Conservation (phyloP, 2,888 invertebrate species). For the Metallyticus violacea region DNA sequence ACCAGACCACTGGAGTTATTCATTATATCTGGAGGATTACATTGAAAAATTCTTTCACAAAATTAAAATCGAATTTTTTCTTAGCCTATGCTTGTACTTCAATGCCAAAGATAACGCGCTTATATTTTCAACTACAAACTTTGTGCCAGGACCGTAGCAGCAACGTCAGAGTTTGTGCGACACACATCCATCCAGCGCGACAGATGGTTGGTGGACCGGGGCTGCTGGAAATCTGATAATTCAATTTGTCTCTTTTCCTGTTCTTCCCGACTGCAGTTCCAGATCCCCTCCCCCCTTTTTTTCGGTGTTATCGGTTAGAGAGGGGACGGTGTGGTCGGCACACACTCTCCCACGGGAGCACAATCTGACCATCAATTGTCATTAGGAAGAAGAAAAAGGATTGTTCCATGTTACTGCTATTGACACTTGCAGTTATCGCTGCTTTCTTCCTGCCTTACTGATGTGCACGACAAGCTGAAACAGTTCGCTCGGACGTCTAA, state of each 20-base stretch:
- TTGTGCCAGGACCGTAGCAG: not conserved
- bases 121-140: not conserved
- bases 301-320: not conserved
- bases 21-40: too few species aligned
- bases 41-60: too few species aligned
- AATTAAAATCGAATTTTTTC: too few species aligned
- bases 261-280: not conserved
- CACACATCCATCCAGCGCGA: not conserved
- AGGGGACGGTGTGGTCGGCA: not conserved
- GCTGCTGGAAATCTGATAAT: conserved; percentile 8
- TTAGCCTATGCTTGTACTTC: too few species aligned
- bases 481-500: not conserved
- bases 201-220: not conserved
- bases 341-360: not conserved
- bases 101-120: too few species aligned
- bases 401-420: not conserved
- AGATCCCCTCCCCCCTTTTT: not conserved
- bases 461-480: not conserved
- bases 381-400: not conserved
- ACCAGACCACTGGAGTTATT: too few species aligned
- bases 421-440: conserved; percentile 2
- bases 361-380: conserved; percentile 14
- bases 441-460: not conserved
- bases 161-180: not conserved
- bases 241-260: conserved; percentile 9